Evolutionary conservation across 2,113 vertebrate species (phyloP).

Genomic region (Egretta garzetta): DNA sequence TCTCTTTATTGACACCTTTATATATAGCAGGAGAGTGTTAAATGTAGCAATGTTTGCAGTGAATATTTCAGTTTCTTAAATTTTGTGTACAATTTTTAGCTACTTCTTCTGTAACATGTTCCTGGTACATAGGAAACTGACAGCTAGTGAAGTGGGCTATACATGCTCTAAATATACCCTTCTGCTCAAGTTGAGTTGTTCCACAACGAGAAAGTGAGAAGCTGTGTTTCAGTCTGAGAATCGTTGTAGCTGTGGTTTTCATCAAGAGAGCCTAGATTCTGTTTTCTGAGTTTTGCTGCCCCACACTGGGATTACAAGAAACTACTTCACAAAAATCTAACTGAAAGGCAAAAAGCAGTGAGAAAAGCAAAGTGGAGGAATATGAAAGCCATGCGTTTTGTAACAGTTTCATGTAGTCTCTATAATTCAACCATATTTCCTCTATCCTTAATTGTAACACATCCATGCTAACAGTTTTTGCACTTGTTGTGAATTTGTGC

Average conservation of each 20-base stretch:
- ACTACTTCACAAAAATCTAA: background rate
- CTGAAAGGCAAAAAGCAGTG: background rate
- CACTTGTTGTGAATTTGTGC: background rate
- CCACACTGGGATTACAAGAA: background rate
- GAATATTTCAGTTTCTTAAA: background rate
- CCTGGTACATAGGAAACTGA: background rate
- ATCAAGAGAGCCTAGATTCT: background rate
- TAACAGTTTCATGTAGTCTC: background rate
- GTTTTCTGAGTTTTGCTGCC: conserved; percentile 43
- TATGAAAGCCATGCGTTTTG: background rate
- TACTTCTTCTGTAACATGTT: background rate
- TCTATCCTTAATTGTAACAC: background rate
- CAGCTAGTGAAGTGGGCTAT: background rate
- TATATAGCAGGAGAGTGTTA: background rate
- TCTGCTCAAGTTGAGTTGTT: background rate
- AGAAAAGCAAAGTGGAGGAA: background rate
- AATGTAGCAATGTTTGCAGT: background rate
- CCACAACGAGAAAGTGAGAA: background rate
- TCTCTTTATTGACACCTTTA: background rate
- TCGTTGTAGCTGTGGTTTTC: background rate
- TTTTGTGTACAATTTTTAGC: background rate
- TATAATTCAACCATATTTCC: background rate
- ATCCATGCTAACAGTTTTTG: background rate
- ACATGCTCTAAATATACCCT: background rate
- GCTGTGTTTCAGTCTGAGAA: background rate